Evolutionary conservation across 2,888 invertebrate species (phyloP).

Genomic region (Syritta pipiens): DNA sequence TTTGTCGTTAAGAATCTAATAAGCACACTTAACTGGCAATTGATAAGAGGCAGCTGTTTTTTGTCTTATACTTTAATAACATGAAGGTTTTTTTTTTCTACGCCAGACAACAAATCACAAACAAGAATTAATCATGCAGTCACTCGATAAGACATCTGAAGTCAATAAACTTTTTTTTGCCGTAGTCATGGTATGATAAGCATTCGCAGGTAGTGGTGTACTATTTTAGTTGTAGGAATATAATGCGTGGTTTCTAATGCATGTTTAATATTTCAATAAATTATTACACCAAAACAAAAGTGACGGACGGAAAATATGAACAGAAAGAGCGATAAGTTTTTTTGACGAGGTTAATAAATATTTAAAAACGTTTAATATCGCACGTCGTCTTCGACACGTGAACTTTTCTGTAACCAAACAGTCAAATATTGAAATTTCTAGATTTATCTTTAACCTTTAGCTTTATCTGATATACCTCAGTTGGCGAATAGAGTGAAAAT

Average conservation of each 20-base stretch:
- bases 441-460: too few relatives aligned
- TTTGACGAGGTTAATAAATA: too few relatives aligned
- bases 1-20: slow-evolving; percentile 16
- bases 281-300: too few relatives aligned
- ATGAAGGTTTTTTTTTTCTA: neutral
- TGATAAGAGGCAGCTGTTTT: slow-evolving; percentile 13
- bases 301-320: too few relatives aligned
- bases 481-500: too few relatives aligned
- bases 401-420: too few relatives aligned
- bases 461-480: too few relatives aligned
- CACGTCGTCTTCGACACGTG: too few relatives aligned
- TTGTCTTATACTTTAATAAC: neutral
- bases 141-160: slow-evolving; percentile 3
- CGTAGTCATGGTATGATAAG: neutral
- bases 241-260: neutral
- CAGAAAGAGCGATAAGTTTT: too few relatives aligned
- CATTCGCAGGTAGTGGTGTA: neutral
- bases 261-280: neutral
- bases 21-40: neutral
- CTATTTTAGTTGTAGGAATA: neutral
- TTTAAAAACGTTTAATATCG: too few relatives aligned
- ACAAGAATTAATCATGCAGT: slow-evolving; percentile 3
- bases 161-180: slow-evolving; percentile 5
- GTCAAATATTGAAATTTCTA: too few relatives aligned
- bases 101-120: slow-evolving; percentile 2